phyloP scores from a whole-genome alignment of 2,113 vertebrate genomes.

The Tachycineta bicolor region DNA sequence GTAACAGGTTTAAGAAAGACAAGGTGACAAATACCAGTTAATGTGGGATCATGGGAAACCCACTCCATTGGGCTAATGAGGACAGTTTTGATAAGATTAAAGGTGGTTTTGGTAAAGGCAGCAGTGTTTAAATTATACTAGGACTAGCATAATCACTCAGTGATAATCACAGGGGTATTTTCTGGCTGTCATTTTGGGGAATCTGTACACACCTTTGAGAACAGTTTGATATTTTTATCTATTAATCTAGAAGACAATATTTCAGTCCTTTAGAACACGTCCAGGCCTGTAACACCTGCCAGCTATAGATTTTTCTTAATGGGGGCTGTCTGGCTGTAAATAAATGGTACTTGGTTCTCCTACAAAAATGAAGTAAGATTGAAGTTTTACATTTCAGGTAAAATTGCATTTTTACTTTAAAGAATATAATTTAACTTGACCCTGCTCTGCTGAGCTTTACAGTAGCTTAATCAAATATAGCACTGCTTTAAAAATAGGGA shows the following conservation, averaged over 20 bases:
- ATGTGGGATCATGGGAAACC: background rate
- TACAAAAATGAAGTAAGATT: slow-evolving; percentile 11
- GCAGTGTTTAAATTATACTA: background rate
- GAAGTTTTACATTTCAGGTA: background rate
- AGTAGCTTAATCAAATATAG: slow-evolving; percentile 63
- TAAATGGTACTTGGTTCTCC: slow-evolving; percentile 13
- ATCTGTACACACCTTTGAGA: background rate
- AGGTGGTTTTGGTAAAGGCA: background rate
- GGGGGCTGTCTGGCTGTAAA: background rate
- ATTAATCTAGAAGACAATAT: background rate
- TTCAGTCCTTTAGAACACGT: background rate
- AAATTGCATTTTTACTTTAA: slow-evolving; percentile 40
- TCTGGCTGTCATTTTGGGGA: background rate
- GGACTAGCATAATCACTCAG: background rate
- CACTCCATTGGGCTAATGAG: background rate
- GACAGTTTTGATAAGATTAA: background rate
- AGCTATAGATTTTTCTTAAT: background rate
- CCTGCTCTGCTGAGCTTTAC: slow-evolving; percentile 36
- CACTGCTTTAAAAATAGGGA: slow-evolving; percentile 37
- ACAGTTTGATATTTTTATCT: background rate
- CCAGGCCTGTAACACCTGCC: background rate
- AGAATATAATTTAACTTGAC: slow-evolving; percentile 52
- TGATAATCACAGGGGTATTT: background rate
- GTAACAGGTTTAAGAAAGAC: background rate
- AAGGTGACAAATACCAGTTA: background rate